Base-by-base conservation (phyloP, 2,888 invertebrate genomes). In the Bursaphelenchus okinawaensis region DNA sequence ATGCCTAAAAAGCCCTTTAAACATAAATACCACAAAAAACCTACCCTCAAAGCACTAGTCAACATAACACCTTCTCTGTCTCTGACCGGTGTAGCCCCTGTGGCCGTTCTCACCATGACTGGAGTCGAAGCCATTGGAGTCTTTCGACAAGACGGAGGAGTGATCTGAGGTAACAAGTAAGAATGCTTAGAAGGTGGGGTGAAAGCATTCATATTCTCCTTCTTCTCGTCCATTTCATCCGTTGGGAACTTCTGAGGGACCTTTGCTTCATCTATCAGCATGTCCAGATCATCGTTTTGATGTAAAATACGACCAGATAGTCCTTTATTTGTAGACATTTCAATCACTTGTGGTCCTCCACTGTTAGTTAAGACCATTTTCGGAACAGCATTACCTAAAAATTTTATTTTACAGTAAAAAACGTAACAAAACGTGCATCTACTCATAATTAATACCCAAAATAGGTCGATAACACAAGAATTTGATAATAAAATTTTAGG, bases 131-230 rank as follows among this genome's bases (percentile, higher is more conserved):
- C n/a, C 40, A 40, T 40, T n/a, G 57, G 9, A 9, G 60, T n/a
- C 19, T 20, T 40, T 54, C 60, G 60, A 22, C 40, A 16, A 4
- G 52, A 50, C 16, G 27, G 60, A 8, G 60, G 60, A 9, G 60
- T 59, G 1, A 59, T 20, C 4, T 29, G 23, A n/a, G 60, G 60
- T 8, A 59, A 12, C 1, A 59, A 20, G 50, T 59, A 31, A 20
- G 50, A 40, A 27, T 29, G 60, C 4, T 16, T 20, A 12, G 60
- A 22, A n/a, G 60, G 60, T 2, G 60, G 31, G 9, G 31, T 51
- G 20, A 23, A 31, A 7, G 20, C 8, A 40, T 40, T 16, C 26
- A 20, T 24, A 16, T 20, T 4, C 29, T 31, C 52, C 1, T 20
- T 59, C 4, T 27, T 19, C 19, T 27, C 29, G 9, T 19, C 26